phyloP scores from a whole-genome alignment of 2,888 invertebrate genomes.

The Allophyes oxyacanthae region DNA sequence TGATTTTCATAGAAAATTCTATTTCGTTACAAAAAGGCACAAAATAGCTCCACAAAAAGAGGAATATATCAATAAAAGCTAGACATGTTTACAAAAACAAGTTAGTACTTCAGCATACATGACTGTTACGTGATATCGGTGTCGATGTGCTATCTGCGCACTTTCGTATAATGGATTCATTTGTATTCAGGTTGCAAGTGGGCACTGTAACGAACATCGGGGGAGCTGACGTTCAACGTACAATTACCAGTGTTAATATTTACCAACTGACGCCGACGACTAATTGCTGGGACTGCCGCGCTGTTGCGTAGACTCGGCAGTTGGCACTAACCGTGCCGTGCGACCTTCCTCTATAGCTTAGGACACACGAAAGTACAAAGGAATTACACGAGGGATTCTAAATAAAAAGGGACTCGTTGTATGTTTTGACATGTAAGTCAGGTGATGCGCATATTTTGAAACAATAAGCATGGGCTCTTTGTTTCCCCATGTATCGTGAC shows the following conservation, averaged over 20 bases:
- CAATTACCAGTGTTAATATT: conserved; percentile 89
- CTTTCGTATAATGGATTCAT: conserved; percentile 87
- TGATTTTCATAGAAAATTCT: too few species aligned
- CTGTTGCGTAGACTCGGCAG: conserved; percentile 56
- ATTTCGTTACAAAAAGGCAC: too few species aligned
- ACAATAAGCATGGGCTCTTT: too few species aligned
- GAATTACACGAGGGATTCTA: too few species aligned
- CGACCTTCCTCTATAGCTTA: conserved; percentile 21
- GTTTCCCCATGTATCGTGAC: too few species aligned
- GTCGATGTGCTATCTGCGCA: conserved; percentile 81
- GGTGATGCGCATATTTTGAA: too few species aligned
- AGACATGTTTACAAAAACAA: conserved; percentile 60
- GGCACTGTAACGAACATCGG: conserved; percentile 86
- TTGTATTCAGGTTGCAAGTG: conserved; percentile 87
- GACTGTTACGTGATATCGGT: conserved; percentile 74
- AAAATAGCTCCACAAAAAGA: not conserved
- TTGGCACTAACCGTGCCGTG: conserved; percentile 37
- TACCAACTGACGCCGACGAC: conserved; percentile 85
- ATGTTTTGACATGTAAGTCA: too few species aligned
- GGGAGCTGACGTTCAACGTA: conserved; percentile 84
- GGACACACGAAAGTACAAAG: too few species aligned
- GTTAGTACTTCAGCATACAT: conserved; percentile 71
- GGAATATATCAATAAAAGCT: conserved; percentile 17
- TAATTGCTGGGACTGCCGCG: conserved; percentile 80
- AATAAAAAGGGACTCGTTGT: too few species aligned